These are phyloP conservation scores for Noctuana brunneofusca DNA, from an alignment of 2,888 invertebrate genomes.

Conservation along the genomic window DNA sequence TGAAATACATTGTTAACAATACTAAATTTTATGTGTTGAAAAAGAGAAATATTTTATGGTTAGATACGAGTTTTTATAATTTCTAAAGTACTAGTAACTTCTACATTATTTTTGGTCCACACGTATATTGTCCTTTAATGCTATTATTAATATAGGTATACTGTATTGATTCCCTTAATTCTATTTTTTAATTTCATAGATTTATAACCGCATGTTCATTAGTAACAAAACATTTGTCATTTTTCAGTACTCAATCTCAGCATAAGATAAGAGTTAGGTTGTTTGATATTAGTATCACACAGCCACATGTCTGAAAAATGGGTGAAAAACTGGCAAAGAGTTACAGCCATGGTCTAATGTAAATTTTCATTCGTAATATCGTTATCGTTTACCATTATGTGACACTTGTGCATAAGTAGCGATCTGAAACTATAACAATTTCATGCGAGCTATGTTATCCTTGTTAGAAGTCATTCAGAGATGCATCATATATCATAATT, in stretches of 20 bases:
- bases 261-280: background rate
- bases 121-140: background rate
- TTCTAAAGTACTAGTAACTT: slow-evolving; percentile 5
- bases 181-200: slow-evolving; percentile 7
- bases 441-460: background rate
- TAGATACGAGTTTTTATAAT: slow-evolving; percentile 25
- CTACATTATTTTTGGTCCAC: slow-evolving; percentile 6
- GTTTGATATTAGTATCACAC: background rate
- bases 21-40: slow-evolving; percentile 60
- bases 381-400: background rate
- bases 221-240: background rate
- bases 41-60: slow-evolving; percentile 34
- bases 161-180: too few species aligned
- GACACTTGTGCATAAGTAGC: background rate
- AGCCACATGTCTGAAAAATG: background rate
- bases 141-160: background rate
- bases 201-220: slow-evolving; percentile 27
- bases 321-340: background rate
- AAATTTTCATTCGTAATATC: background rate
- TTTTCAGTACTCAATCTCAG: background rate
- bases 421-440: background rate
- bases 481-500: background rate
- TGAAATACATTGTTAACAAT: slow-evolving; percentile 65
- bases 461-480: background rate
- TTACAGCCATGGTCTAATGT: too few species aligned